These are phyloP conservation scores for Hippopotamus amphibius DNA, from an alignment of 2,113 vertebrate species.

Conservation along the genomic window DNA sequence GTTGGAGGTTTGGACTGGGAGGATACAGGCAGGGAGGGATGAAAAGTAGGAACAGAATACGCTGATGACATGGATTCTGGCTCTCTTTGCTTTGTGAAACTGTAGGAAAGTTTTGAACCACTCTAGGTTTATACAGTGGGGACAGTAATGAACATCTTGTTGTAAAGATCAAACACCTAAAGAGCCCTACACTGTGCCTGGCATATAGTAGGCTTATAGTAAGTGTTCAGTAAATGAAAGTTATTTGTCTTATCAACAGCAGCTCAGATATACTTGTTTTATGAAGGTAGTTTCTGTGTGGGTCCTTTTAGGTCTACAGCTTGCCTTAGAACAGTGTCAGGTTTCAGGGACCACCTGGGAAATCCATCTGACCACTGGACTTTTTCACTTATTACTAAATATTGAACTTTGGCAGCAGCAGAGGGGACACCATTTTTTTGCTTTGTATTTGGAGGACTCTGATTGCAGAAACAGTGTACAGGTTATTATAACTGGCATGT, in stretches of 20 bases:
- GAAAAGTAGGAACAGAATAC: not conserved
- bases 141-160: not conserved
- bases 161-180: not conserved
- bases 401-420: not conserved
- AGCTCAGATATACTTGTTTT: not conserved
- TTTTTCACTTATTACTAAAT: not conserved
- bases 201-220: not conserved
- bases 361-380: not conserved
- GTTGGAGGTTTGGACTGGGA: not conserved
- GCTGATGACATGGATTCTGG: not conserved
- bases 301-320: not conserved
- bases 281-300: not conserved
- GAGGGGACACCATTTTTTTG: not conserved
- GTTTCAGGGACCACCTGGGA: not conserved
- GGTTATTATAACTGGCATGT: not conserved
- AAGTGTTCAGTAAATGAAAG: not conserved
- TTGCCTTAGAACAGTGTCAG: not conserved
- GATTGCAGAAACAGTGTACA: fast-evolving
- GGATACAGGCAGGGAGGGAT: not conserved
- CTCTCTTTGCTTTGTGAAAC: not conserved
- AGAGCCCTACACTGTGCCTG: not conserved
- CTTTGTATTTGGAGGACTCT: not conserved
- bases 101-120: not conserved
- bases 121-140: not conserved
- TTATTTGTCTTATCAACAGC: not conserved